Conservation (phyloP, 2,888 invertebrate species). For the Dascillus cervinus region DNA sequence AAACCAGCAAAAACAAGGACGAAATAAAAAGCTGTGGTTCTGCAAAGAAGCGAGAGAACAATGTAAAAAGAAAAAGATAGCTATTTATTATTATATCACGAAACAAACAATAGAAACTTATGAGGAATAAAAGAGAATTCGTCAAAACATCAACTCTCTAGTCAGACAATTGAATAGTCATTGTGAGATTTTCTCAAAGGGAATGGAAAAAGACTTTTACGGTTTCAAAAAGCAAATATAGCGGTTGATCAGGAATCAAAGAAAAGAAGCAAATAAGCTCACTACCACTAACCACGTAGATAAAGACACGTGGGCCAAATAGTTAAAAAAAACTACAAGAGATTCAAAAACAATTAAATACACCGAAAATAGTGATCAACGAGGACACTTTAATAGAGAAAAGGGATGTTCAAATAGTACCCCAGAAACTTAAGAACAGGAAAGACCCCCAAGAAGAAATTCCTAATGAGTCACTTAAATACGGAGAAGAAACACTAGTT, state of each 20-base stretch:
- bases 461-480: constrained; percentile 8
- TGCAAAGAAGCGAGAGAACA: constrained; percentile 1
- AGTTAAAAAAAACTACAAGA: constrained; percentile 1
- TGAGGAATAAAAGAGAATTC: constrained; percentile 1
- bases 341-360: too few relatives aligned
- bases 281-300: constrained; percentile 1
- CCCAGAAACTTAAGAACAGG: constrained; percentile 5
- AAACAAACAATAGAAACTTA: constrained; percentile 1
- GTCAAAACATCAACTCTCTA: background rate
- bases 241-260: constrained; percentile 6
- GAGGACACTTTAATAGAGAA: constrained; percentile 2
- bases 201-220: constrained; percentile 3
- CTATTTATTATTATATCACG: background rate
- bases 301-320: constrained; percentile 1
- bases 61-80: background rate
- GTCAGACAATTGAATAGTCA: too few relatives aligned
- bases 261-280: constrained; percentile 6
- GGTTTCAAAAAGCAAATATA: constrained; percentile 9
- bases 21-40: constrained; percentile 1
- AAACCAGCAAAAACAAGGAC: constrained; percentile 1
- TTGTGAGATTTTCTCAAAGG: too few relatives aligned
- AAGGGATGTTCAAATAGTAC: constrained; percentile 1
- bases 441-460: constrained; percentile 4
- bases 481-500: constrained; percentile 3
- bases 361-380: constrained; percentile 2